Conservation (phyloP, 37 sponge, comb jelly and placozoan genomes). For the Ianthella basta region DNA sequence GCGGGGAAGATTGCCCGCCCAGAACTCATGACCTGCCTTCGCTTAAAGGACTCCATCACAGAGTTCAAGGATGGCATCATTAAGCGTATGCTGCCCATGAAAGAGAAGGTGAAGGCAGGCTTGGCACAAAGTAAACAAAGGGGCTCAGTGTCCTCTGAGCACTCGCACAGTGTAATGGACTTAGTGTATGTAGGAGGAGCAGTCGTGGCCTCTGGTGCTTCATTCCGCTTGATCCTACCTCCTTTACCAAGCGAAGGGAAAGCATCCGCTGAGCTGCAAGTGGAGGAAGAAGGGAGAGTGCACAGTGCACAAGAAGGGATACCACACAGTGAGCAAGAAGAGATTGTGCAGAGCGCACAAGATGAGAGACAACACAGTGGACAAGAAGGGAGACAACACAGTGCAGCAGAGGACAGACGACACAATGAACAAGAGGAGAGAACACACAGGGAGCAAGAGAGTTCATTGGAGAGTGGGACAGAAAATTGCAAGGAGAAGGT, state of each 20-base stretch:
- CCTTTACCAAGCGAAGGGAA: not conserved
- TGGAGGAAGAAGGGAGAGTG: not conserved
- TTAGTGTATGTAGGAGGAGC: slow-evolving; percentile 18
- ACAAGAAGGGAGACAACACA: not conserved
- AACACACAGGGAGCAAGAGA: too few relatives aligned
- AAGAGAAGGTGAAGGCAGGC: slow-evolving; percentile 1
- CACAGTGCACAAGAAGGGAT: not conserved
- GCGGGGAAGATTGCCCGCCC: slow-evolving; percentile 39
- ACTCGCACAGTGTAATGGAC: not conserved
- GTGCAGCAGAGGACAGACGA: not conserved
- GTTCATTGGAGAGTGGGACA: too few relatives aligned
- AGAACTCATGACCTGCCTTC: slow-evolving; percentile 31
- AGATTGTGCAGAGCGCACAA: too few relatives aligned
- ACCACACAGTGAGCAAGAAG: not conserved
- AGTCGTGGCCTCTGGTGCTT: not conserved
- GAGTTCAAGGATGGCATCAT: slow-evolving; percentile 16
- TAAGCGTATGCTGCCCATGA: slow-evolving; percentile 23
- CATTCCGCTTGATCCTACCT: slow-evolving; percentile 4
- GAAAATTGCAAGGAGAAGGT: not conserved
- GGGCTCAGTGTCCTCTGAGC: not conserved
- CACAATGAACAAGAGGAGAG: not conserved
- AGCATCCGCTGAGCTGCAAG: too few relatives aligned
- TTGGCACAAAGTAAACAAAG: not conserved
- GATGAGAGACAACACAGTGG: not conserved
- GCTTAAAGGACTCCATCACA: slow-evolving; percentile 15